Conservation (phyloP, 2,797 vertebrate species). For the Pteropus rufus region DNA sequence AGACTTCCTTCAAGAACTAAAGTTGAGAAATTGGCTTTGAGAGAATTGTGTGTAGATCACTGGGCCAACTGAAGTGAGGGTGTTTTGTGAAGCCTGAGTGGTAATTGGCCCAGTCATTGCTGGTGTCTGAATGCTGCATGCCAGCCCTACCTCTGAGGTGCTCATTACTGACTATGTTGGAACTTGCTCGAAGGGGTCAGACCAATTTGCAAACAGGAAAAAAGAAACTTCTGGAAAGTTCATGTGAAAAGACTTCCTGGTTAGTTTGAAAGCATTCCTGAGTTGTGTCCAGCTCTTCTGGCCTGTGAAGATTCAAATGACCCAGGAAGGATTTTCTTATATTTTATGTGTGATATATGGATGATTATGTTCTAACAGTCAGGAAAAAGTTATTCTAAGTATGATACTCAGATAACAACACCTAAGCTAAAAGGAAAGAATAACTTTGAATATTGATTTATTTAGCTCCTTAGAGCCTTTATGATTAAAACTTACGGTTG, state of each 20-base stretch:
- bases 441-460: not conserved
- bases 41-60: not conserved
- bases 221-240: slow-evolving; percentile 5
- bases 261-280: not conserved
- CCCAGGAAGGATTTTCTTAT: not conserved
- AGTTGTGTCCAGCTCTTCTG: not conserved
- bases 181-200: slow-evolving; percentile 30
- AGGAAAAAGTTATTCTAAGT: not conserved
- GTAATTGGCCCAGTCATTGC: slow-evolving; percentile 50
- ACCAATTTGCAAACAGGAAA: slow-evolving; percentile 35
- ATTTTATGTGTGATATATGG: not conserved
- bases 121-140: slow-evolving; percentile 40
- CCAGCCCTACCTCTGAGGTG: slow-evolving; percentile 49
- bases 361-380: not conserved
- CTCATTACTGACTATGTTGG: slow-evolving; percentile 46
- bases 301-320: not conserved
- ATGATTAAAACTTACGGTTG: not conserved
- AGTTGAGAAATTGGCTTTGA: slow-evolving; percentile 33
- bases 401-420: too few species aligned
- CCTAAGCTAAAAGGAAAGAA: not conserved
- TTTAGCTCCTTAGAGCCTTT: not conserved
- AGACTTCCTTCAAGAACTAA: slow-evolving; percentile 12
- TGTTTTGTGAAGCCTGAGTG: slow-evolving; percentile 35
- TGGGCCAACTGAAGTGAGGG: slow-evolving; percentile 49
- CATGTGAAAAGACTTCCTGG: not conserved